Evolutionary conservation across 2,888 invertebrate genomes (phyloP).

Genomic region (Diaprepes abbreviatus): DNA sequence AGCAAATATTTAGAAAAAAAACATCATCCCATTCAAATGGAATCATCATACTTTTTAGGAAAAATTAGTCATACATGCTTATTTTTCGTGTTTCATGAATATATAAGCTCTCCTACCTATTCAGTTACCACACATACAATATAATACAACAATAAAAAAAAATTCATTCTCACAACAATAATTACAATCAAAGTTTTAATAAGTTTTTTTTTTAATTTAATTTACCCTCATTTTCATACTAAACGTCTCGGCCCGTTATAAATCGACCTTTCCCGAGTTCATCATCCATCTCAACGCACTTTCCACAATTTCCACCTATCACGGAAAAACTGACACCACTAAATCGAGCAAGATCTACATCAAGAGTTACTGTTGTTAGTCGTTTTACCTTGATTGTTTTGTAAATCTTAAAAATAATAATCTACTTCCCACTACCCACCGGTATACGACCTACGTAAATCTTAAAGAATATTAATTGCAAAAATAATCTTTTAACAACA

Average conservation of each 20-base stretch:
- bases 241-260: neutral
- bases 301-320: conserved; percentile 7
- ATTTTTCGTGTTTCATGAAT: no score
- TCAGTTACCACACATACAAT: no score
- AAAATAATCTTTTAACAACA: conserved; percentile 39
- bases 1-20: no score
- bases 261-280: neutral
- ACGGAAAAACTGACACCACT: conserved; percentile 21
- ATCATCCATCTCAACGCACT: neutral
- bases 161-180: no score
- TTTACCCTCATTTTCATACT: conserved; percentile 3
- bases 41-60: no score
- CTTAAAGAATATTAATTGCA: conserved; percentile 44
- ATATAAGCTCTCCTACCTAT: no score
- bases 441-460: conserved; percentile 49
- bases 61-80: no score
- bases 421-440: conserved; percentile 55
- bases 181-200: no score
- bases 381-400: conserved; percentile 46
- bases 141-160: no score
- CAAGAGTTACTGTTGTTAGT: conserved; percentile 30
- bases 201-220: no score
- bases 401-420: conserved; percentile 48
- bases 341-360: conserved; percentile 37
- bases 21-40: no score